Evolutionary conservation across 1,140 invertebrate genomes (phyloP).

Genomic region (Rhysida immarginata): DNA sequence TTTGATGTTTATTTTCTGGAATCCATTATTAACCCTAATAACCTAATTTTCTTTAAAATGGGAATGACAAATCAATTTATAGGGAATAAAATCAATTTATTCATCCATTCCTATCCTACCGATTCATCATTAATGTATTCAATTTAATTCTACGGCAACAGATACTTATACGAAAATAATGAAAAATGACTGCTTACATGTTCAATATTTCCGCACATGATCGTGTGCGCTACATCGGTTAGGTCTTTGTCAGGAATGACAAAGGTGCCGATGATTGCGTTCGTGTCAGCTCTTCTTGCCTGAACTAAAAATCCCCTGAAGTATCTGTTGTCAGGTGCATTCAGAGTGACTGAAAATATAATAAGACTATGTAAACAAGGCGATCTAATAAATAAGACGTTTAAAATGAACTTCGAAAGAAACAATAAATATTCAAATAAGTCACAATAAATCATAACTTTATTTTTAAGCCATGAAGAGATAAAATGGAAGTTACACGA

Average conservation of each 20-base stretch:
- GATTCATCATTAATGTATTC: no score
- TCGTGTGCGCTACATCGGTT: conserved; percentile 29
- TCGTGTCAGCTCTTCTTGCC: conserved; percentile 26
- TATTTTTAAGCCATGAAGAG: neutral
- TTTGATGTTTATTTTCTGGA: no score
- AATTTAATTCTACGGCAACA: no score
- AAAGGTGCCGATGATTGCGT: conserved; percentile 34
- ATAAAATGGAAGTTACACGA: neutral
- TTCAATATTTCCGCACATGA: conserved; percentile 28
- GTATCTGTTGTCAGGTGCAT: neutral
- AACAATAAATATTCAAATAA: neutral
- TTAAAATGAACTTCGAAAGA: neutral
- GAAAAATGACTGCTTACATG: no score
- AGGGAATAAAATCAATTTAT: no score
- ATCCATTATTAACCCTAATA: no score
- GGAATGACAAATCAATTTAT: no score
- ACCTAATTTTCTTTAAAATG: no score
- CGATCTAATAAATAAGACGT: neutral
- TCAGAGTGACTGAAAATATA: conserved; percentile 8
- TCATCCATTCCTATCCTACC: no score
- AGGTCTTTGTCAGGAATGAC: conserved; percentile 25
- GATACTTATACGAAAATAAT: no score
- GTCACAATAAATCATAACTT: neutral
- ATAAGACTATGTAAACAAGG: neutral
- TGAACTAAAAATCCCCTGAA: conserved; percentile 38